Conservation (phyloP, 2,113 vertebrate genomes). For the Trichechus manatus region DNA sequence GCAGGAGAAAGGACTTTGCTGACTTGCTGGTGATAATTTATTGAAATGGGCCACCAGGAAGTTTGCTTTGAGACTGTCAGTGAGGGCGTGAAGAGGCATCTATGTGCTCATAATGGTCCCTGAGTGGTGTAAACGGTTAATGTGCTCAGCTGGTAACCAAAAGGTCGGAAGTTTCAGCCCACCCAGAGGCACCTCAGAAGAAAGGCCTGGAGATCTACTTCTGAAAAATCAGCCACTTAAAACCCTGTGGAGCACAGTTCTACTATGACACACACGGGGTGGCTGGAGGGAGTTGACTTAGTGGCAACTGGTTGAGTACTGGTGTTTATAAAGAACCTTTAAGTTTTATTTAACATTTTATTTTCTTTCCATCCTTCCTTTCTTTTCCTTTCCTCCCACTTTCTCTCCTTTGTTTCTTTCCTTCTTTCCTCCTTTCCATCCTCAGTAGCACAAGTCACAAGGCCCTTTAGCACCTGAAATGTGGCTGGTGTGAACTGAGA, state of each 20-base stretch:
- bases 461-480: neutral
- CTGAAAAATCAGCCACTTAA: neutral
- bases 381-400: neutral
- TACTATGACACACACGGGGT: neutral
- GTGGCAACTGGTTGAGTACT: neutral
- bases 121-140: neutral
- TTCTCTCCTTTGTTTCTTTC: neutral
- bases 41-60: neutral
- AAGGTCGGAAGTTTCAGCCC: neutral
- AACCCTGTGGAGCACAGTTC: neutral
- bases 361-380: neutral
- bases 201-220: neutral
- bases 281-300: neutral
- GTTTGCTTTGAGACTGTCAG: neutral
- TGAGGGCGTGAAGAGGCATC: neutral
- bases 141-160: neutral
- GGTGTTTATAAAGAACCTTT: neutral
- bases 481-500: neutral
- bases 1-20: neutral
- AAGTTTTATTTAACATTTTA: neutral
- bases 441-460: neutral
- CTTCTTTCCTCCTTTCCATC: neutral
- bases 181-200: neutral
- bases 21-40: neutral
- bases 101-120: neutral